phyloP scores from a whole-genome alignment of 2,888 invertebrate species.

The Acanthosepion pharaonis region DNA sequence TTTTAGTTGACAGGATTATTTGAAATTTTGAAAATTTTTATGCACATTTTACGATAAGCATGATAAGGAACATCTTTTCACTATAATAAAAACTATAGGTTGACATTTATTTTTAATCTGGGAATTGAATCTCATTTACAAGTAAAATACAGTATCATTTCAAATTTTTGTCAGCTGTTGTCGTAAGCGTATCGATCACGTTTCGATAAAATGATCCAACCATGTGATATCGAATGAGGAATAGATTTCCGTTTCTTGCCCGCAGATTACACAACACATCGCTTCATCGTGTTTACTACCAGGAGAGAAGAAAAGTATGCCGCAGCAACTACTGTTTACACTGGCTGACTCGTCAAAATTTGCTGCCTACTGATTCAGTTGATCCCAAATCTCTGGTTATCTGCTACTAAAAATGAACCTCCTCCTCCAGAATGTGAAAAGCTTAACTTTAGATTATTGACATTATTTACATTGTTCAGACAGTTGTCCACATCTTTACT shows the following conservation, averaged over 20 bases:
- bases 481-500: too few species aligned
- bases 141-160: too few species aligned
- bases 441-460: neutral
- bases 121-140: too few species aligned
- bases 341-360: neutral
- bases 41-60: too few species aligned
- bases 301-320: neutral
- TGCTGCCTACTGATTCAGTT: neutral
- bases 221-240: neutral
- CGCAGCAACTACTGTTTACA: neutral
- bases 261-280: neutral
- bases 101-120: too few species aligned
- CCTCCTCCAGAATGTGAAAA: neutral
- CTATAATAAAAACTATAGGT: too few species aligned
- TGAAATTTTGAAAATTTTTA: too few species aligned
- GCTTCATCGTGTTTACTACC: neutral
- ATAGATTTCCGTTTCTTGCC: neutral
- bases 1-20: too few species aligned
- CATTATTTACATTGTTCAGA: too few species aligned
- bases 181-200: neutral
- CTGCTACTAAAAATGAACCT: neutral
- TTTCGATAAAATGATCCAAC: neutral
- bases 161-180: too few species aligned
- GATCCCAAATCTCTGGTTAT: too few species aligned
- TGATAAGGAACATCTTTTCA: too few species aligned